Conservation (phyloP, 2,888 invertebrate species). For the Miltochrista miniata region DNA sequence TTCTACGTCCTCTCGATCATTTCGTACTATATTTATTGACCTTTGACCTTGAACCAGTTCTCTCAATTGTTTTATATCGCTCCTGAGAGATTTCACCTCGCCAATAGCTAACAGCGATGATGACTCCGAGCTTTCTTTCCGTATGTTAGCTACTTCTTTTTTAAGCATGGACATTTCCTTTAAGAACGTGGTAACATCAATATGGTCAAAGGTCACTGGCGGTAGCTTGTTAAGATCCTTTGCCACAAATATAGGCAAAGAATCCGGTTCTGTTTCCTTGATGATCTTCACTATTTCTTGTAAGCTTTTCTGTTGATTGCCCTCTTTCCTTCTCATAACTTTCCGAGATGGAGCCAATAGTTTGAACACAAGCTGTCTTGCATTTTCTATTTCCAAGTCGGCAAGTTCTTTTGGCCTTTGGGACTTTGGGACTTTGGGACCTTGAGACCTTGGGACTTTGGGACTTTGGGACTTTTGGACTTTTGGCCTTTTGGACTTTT, state of each 20-base stretch:
- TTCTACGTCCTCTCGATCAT: too few species aligned
- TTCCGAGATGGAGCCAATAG: not conserved
- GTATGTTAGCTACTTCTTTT: not conserved
- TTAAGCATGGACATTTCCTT: not conserved
- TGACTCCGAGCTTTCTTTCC: too few species aligned
- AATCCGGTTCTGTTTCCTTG: not conserved
- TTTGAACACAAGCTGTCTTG: not conserved
- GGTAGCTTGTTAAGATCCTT: not conserved
- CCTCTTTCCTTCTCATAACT: not conserved
- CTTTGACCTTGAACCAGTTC: too few species aligned
- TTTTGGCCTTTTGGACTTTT: too few species aligned
- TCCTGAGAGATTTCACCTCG: too few species aligned
- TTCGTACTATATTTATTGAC: too few species aligned
- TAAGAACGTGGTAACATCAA: not conserved
- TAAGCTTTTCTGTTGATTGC: not conserved
- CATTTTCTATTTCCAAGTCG: not conserved
- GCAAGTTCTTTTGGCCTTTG: too few species aligned
- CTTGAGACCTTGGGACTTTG: too few species aligned
- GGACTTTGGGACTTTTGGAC: too few species aligned
- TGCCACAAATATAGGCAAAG: not conserved
- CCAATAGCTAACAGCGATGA: too few species aligned
- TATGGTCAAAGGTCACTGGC: not conserved
- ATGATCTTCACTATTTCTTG: not conserved
- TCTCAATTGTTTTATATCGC: too few species aligned
- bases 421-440: too few species aligned